Base-by-base conservation (phyloP, 2,797 vertebrate genomes). In the Lepus townsendii region DNA sequence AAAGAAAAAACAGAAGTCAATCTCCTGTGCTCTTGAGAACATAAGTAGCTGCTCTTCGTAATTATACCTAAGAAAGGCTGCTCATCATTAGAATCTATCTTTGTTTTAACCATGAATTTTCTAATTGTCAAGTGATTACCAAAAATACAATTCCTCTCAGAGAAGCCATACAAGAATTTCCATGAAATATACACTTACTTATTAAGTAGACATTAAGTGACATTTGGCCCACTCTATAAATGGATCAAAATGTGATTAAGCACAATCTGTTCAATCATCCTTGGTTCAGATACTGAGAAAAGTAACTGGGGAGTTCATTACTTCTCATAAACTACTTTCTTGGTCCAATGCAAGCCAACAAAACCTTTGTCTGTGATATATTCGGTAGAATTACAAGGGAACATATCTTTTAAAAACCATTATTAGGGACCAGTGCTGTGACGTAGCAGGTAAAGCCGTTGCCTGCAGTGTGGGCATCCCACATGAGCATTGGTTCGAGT, bases 41-140 rank as follows among this genome's bases (percentile, higher is more conserved):
- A 78, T 78, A 68, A 60, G 71, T 63, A 16, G 54, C 20, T 85
- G 54, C 17, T 19, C 13, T 57, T 57, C 14, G 17, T 57, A 57
- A 26, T 68, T 80, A 17, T 42, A 79, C 24, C 52, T 79, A 83
- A 17, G 12, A 90, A 95, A 20, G 20, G 6, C 9, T 73, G 7
- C 11, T 20, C 17, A 75, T 65, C 3, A 72, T 65, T 88, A 68
- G 26, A 75, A 82, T 88, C 17, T n/a, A 35, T 54, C 66, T 68
- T 5, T 84, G 85, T 9, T 52, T 88, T 83, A 91, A 52, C 16
- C 91, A 93, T 57, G 10, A 19, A 87, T 79, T 22, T 90, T 86
- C 19, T 6, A 83, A 65, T 75, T 20, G 5, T 68, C 82, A 14
- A 6, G n/a, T 77, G 30, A 62, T 65, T 87, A 16, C 1, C 32